A percentile compares a stretch with the other conserved stretches of the same genome.
Evolutionary conservation across 2,797 vertebrate genomes (phyloP).

Genomic region (Crocodylus rhombifer): DNA sequence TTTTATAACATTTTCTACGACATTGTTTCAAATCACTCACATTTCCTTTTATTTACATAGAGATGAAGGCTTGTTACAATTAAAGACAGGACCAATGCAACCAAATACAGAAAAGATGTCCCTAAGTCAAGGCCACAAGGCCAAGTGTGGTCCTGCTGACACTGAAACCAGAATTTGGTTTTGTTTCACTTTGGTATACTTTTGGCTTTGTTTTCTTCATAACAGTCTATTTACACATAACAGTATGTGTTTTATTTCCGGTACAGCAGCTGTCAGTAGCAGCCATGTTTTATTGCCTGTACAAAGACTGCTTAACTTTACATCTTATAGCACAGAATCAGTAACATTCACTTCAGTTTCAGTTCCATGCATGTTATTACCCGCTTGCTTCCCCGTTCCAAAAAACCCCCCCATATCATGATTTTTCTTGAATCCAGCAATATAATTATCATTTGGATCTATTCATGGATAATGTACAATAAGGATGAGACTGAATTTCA

Average conservation of each 20-base stretch:
- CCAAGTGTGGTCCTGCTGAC: background rate
- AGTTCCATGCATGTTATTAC: background rate
- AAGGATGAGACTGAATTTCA: background rate
- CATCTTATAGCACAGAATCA: background rate
- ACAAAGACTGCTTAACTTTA: background rate
- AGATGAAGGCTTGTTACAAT: conserved; percentile 3
- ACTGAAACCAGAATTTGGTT: conserved; percentile 25
- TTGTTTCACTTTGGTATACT: conserved; percentile 1
- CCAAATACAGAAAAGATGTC: background rate
- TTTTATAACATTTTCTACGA: conserved; percentile 11
- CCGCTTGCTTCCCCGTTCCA: background rate
- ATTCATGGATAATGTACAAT: background rate
- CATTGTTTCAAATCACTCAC: conserved; percentile 5
- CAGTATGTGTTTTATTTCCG: conserved; percentile 46
- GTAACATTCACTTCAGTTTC: background rate
- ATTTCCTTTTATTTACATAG: conserved; percentile 11
- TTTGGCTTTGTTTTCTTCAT: conserved; percentile 16
- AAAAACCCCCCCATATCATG: background rate
- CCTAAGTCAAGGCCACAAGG: background rate
- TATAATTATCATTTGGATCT: background rate
- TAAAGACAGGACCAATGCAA: conserved; percentile 48
- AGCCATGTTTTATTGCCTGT: conserved; percentile 26
- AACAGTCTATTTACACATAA: background rate
- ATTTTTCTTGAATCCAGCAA: conserved; percentile 25
- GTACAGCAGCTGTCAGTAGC: conserved; percentile 33